These are phyloP conservation scores for Tapirus terrestris DNA, from an alignment of 2,113 vertebrate genomes.

Conservation along the genomic window DNA sequence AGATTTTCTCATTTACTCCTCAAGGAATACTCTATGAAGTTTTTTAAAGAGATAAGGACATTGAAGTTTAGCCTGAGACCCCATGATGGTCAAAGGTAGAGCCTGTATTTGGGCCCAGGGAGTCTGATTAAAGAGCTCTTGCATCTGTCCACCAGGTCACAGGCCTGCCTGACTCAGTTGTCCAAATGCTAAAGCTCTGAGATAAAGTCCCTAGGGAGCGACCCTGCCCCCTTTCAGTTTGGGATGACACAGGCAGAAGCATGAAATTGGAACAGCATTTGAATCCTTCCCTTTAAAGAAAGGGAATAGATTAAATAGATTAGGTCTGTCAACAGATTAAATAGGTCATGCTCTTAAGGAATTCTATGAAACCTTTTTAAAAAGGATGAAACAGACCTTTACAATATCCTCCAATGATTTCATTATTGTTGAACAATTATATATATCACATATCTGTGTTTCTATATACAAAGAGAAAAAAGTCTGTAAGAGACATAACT, in stretches of 20 bases:
- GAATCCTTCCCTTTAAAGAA: neutral
- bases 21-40: neutral
- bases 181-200: neutral
- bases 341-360: neutral
- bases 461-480: neutral
- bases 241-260: neutral
- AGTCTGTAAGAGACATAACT: accelerated
- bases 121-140: neutral
- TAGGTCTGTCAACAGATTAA: neutral
- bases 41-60: neutral
- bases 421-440: neutral
- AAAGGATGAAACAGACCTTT: neutral
- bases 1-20: neutral
- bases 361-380: neutral
- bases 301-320: neutral
- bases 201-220: neutral
- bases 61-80: neutral
- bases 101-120: constrained; percentile 6
- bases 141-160: accelerated
- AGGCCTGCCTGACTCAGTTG: neutral
- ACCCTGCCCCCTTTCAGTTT: neutral
- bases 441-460: accelerated
- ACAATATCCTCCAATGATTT: neutral
- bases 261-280: neutral
- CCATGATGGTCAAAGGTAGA: neutral